Base-by-base conservation (phyloP, 2,797 vertebrate genomes). In the Emys orbicularis region DNA sequence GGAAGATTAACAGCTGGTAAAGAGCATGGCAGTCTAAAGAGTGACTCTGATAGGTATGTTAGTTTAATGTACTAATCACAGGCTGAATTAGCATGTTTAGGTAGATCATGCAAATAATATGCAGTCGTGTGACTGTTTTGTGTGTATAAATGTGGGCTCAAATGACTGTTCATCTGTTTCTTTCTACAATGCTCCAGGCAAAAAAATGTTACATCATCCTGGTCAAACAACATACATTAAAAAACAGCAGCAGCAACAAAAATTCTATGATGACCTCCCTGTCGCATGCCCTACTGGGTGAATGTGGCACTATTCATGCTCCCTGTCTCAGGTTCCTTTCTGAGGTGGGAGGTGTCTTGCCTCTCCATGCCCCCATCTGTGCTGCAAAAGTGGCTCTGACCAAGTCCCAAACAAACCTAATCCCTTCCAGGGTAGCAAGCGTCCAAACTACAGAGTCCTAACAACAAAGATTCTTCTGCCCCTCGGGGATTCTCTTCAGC, bases 1-100 rank as follows among this genome's bases (percentile, higher is more conserved):
- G 85, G 91, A 87, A 92, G 89, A 92, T 96, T 96, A 96, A 84
- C 86, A 85, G 85, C 89, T 85, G 89, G 89, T 90, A 89, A 50
- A 74, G 84, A 90, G 59, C 92, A 76, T 15, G 82, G 79, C 53
- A 86, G 94, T 92, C 95, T 92, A 86, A 90, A 56, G 77, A 57
- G 84, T 61, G 84, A 52, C 68, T 89, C 84, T 85, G 79, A 31
- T 90, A 84, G 84, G 47, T 79, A 44, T 52, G 85, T 19, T 68
- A 56, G 54, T 87, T 94, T 84, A 81, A 94, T 90, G 84, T 81
- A 81, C 79, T 41, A 91, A 59, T 81, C 29, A 21, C 10, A 61
- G 86, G 49, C 34, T 81, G 54, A 1, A 3, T 25, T 27, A 27
- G n/a, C 80, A 1, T 79, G 41, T 89, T 76, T 84, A 84, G 59